Evolutionary conservation across 2,797 vertebrate species (phyloP).

Genomic region (Fundulus diaphanus): DNA sequence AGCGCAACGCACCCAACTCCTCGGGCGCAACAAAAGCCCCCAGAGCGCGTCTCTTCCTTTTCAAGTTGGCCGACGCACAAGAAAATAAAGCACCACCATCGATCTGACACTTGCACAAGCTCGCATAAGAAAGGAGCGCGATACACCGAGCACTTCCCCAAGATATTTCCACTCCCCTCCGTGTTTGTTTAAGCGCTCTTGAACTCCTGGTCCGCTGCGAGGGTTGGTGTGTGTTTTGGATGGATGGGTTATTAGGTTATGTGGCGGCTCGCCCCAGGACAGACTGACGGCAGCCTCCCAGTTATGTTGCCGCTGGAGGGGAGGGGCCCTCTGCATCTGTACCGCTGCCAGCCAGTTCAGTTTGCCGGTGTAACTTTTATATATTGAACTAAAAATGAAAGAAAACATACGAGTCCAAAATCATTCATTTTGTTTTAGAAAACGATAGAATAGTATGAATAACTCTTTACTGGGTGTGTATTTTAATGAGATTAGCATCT

Average conservation of each 20-base stretch:
- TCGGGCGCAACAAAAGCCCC: constrained; percentile 28
- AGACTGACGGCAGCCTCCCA: constrained; percentile 57
- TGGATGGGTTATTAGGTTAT: constrained; percentile 40
- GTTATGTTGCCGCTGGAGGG: constrained; percentile 44
- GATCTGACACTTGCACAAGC: constrained; percentile 22
- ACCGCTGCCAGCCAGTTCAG: constrained; percentile 23
- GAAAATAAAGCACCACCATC: background rate
- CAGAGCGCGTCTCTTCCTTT: constrained; percentile 14
- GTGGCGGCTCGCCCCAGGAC: constrained; percentile 36
- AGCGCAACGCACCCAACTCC: constrained; percentile 44
- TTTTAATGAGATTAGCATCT: background rate
- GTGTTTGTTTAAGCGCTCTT: constrained; percentile 44
- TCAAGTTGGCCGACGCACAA: constrained; percentile 24
- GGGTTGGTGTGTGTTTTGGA: constrained; percentile 34
- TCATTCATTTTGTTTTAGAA: background rate
- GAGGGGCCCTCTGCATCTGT: constrained; percentile 64
- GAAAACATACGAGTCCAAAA: background rate
- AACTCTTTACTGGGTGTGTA: background rate
- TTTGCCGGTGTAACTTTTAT: background rate
- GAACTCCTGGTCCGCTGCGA: constrained; percentile 57
- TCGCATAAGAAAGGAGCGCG: constrained; percentile 13
- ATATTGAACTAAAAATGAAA: background rate
- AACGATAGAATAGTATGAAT: background rate
- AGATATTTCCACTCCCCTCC: constrained; percentile 48
- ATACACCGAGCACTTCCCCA: constrained; percentile 32